Conservation (phyloP, 2,888 invertebrate genomes). For the Dasypogon diadema region DNA sequence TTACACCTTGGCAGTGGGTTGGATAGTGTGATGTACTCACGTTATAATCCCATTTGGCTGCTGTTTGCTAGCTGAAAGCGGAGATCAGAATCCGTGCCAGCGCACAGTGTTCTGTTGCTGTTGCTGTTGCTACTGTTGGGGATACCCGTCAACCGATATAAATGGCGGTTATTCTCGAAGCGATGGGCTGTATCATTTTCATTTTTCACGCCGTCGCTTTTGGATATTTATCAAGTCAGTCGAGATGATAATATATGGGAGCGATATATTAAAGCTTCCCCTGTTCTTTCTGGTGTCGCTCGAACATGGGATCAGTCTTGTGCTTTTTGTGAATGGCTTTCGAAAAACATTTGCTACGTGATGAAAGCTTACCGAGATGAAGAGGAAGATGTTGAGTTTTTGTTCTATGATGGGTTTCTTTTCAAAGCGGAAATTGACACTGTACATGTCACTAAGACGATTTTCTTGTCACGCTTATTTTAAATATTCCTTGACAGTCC, state of each 20-base stretch:
- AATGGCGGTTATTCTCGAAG: constrained; percentile 53
- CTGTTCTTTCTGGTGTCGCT: not conserved
- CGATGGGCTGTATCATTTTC: constrained; percentile 56
- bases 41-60: constrained; percentile 13
- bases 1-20: constrained; percentile 15
- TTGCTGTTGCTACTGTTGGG: not conserved
- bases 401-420: no score
- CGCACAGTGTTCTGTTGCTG: not conserved
- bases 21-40: not conserved
- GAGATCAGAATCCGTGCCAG: not conserved
- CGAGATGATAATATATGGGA: constrained; percentile 53
- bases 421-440: no score
- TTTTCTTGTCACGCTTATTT: no score
- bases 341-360: constrained; percentile 21
- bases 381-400: no score
- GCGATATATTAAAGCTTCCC: constrained; percentile 52
- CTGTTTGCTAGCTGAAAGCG: not conserved
- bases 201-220: constrained; percentile 56
- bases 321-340: constrained; percentile 12
- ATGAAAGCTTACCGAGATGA: not conserved
- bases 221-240: constrained; percentile 56
- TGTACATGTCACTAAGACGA: no score
- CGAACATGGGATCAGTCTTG: not conserved
- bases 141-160: constrained; percentile 53
- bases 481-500: no score